phyloP scores from a whole-genome alignment of 2,113 vertebrate species.

The Takifugu bimaculatus region DNA sequence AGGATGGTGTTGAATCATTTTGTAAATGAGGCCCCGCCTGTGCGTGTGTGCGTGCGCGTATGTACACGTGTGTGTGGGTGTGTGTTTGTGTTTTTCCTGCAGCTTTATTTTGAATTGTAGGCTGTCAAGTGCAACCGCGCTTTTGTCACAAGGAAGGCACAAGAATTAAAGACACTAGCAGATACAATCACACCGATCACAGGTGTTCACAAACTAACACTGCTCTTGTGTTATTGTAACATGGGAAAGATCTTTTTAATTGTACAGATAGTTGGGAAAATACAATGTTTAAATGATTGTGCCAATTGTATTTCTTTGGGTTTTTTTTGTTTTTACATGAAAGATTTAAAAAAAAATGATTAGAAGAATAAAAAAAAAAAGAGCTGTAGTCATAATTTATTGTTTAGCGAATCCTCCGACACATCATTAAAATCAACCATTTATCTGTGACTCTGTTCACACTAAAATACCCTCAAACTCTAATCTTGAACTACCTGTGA shows the following conservation, averaged over 20 bases:
- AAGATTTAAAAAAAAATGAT: constrained; percentile 37
- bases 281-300: constrained; percentile 63
- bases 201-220: constrained; percentile 38
- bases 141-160: constrained; percentile 34
- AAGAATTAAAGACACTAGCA: constrained; percentile 53
- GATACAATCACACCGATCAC: constrained; percentile 48
- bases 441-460: constrained; percentile 39
- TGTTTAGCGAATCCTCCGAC: constrained; percentile 50
- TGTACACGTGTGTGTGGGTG: no score
- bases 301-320: constrained; percentile 61
- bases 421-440: constrained; percentile 18
- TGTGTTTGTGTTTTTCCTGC: constrained; percentile 31
- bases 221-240: constrained; percentile 56
- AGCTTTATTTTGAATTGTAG: constrained; percentile 52
- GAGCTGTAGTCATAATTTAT: constrained; percentile 73
- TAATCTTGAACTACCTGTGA: constrained; percentile 48
- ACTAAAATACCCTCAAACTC: constrained; percentile 50
- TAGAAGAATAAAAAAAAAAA: constrained; percentile 59
- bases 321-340: background rate
- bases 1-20: background rate
- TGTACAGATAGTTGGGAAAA: constrained; percentile 67
- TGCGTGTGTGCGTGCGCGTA: no score
- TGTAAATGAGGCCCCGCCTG: constrained; percentile 39
- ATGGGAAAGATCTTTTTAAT: constrained; percentile 47
- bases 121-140: constrained; percentile 33